phyloP scores from a whole-genome alignment of 2,888 invertebrate genomes.

The Drosophila paramelanica region DNA sequence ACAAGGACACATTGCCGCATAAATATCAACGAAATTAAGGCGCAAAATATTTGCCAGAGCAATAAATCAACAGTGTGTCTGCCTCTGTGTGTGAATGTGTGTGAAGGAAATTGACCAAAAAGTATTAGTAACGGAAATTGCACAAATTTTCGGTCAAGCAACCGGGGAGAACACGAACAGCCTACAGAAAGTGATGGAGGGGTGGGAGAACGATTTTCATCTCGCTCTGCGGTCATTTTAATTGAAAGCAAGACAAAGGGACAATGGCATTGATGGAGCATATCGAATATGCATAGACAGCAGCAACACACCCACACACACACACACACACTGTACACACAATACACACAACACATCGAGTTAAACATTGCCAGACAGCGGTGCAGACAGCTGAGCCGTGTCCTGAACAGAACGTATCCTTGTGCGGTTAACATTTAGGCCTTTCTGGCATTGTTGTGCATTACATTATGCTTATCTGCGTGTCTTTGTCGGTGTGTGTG shows the following conservation, averaged over 20 bases:
- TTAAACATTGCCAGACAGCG: constrained; percentile 10
- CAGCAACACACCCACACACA: constrained; percentile 1
- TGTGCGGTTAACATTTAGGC: constrained; percentile 15
- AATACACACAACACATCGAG: neutral
- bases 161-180: constrained; percentile 29
- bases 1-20: constrained; percentile 73
- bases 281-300: constrained; percentile 70
- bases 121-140: constrained; percentile 79
- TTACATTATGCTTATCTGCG: constrained; percentile 22
- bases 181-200: too few relatives aligned
- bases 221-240: constrained; percentile 66
- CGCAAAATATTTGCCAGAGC: constrained; percentile 63
- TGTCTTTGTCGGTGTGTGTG: constrained; percentile 2
- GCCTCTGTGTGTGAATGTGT: constrained; percentile 17
- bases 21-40: constrained; percentile 80
- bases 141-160: constrained; percentile 71
- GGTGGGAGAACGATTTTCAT: neutral
- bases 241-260: constrained; percentile 73
- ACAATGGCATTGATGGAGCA: constrained; percentile 72
- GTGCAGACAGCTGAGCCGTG: constrained; percentile 21
- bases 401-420: constrained; percentile 18
- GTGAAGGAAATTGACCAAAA: constrained; percentile 76
- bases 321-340: constrained; percentile 6
- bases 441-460: constrained; percentile 42
- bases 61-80: constrained; percentile 57